Percentiles rank a stretch among this genome's conserved stretches.
Evolutionary conservation across 2,797 vertebrate species (phyloP).

Genomic region (Fistularia tabacaria): DNA sequence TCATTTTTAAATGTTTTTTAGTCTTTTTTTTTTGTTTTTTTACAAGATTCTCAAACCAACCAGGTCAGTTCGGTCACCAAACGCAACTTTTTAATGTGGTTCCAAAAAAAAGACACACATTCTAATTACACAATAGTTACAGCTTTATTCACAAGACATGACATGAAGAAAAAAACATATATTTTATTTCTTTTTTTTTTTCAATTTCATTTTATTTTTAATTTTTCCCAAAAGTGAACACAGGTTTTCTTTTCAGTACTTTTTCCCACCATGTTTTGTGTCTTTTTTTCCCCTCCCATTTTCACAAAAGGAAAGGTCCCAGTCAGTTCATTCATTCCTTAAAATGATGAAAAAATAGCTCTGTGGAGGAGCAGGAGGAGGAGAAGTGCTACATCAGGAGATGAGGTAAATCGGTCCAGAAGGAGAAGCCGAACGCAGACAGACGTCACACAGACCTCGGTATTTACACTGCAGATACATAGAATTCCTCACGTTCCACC

Average conservation of each 20-base stretch:
- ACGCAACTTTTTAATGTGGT: no score
- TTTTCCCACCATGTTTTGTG: no score
- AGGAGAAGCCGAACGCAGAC: slow-evolving; percentile 35
- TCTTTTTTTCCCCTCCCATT: slow-evolving; percentile 7
- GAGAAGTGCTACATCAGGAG: slow-evolving; percentile 75
- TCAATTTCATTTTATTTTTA: slow-evolving; percentile 31
- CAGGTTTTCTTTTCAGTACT: slow-evolving; percentile 53
- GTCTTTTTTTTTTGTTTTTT: no score
- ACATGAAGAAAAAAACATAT: no score
- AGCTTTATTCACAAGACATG: no score
- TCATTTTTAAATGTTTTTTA: no score
- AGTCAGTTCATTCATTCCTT: slow-evolving; percentile 61
- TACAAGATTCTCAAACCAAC: no score
- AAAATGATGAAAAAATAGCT: slow-evolving; percentile 69
- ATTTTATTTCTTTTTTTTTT: no score
- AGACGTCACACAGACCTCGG: slow-evolving; percentile 27
- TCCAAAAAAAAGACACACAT: no score
- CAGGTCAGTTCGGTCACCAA: no score
- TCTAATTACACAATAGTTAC: no score
- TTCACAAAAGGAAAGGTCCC: slow-evolving; percentile 32
- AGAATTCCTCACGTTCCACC: slow-evolving; percentile 43
- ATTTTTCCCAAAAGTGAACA: slow-evolving; percentile 56
- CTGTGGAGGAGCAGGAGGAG: slow-evolving; percentile 49
- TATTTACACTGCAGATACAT: slow-evolving; percentile 69
- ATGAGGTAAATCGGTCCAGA: slow-evolving; percentile 67